phyloP scores from a whole-genome alignment of 2,797 vertebrate genomes.

The Chelon auratus region DNA sequence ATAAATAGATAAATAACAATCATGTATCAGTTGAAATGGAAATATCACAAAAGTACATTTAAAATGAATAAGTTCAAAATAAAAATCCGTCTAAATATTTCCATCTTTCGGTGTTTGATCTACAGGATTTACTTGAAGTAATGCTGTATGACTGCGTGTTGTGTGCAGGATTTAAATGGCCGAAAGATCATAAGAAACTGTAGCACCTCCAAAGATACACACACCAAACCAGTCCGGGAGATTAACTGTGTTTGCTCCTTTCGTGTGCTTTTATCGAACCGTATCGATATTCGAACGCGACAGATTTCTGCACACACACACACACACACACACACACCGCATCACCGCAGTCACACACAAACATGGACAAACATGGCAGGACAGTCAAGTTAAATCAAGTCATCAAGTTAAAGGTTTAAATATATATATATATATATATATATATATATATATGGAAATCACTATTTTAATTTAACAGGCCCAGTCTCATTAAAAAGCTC shows the following conservation, averaged over 20 bases:
- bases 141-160: slow-evolving; percentile 28
- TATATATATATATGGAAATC: no score
- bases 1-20: background rate
- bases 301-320: slow-evolving; percentile 29
- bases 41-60: background rate
- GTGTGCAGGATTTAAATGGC: slow-evolving; percentile 51
- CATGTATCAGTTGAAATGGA: background rate
- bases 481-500: background rate
- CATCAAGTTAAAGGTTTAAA: background rate
- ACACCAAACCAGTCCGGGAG: slow-evolving; percentile 78
- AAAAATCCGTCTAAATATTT: background rate
- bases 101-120: slow-evolving; percentile 58
- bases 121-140: slow-evolving; percentile 58
- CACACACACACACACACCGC: background rate
- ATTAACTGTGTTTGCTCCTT: slow-evolving; percentile 54
- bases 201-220: slow-evolving; percentile 71
- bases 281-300: slow-evolving; percentile 2
- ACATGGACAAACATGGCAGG: background rate
- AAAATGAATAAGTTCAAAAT: background rate
- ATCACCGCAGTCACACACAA: background rate
- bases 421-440: no score
- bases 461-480: background rate
- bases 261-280: slow-evolving; percentile 42
- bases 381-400: no score
- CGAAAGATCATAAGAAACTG: slow-evolving; percentile 28